Evolutionary conservation across 2,888 invertebrate genomes (phyloP).

Genomic region (Pristionchus arcanus): DNA sequence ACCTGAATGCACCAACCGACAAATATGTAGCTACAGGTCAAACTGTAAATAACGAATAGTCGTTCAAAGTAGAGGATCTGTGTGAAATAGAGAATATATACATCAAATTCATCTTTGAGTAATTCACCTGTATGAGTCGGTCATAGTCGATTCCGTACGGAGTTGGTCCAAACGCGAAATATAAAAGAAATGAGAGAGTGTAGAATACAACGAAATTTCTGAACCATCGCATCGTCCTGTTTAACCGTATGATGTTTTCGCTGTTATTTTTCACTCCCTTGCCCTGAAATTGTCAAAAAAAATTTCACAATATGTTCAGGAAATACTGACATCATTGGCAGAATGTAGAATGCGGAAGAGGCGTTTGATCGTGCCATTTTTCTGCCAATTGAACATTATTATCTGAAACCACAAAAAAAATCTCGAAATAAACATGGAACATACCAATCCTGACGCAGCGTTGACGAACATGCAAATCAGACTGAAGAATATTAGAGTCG

Average conservation of each 20-base stretch:
- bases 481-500: not conserved
- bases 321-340: conserved; percentile 7
- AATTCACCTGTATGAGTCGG: not conserved
- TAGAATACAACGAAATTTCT: not conserved
- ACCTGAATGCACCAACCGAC: conserved; percentile 17
- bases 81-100: too few relatives aligned
- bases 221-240: not conserved
- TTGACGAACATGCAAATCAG: not conserved
- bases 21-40: not conserved
- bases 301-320: not conserved
- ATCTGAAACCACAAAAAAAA: not conserved
- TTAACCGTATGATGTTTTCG: not conserved
- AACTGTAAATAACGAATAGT: not conserved
- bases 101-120: not conserved
- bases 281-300: not conserved
- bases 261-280: not conserved
- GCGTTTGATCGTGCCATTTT: not conserved
- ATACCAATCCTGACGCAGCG: not conserved
- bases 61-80: conserved; percentile 18
- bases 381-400: conserved; percentile 9
- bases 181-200: not conserved
- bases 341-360: not conserved
- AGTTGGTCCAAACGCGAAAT: not conserved
- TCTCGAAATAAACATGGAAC: not conserved
- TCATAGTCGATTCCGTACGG: not conserved